Evolutionary conservation across 2,113 vertebrate genomes (phyloP).

Genomic region (Zosterops pallidus): DNA sequence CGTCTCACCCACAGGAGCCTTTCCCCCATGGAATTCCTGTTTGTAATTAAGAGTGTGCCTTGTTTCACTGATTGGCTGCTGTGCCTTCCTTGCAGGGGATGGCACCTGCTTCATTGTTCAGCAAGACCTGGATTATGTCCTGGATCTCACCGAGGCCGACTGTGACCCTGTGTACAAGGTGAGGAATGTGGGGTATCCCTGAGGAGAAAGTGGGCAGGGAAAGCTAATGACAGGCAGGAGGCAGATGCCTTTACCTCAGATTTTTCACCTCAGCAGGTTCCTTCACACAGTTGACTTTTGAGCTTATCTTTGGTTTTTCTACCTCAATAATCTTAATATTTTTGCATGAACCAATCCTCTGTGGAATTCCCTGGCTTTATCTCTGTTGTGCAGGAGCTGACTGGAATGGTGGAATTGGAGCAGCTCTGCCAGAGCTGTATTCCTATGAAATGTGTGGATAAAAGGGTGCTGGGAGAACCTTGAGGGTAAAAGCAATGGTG

Average conservation of each 20-base stretch:
- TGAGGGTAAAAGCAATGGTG: background rate
- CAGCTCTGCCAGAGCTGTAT: background rate
- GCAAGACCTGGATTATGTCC: slow-evolving; percentile 76
- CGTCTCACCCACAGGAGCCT: background rate
- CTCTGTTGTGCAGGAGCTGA: background rate
- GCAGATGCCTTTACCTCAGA: background rate
- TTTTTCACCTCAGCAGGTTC: background rate
- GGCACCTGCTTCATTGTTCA: slow-evolving; percentile 78
- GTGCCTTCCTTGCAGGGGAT: slow-evolving; percentile 65
- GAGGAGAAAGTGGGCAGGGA: background rate
- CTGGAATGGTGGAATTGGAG: background rate
- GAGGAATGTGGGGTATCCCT: fast-evolving
- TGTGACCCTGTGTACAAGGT: slow-evolving; percentile 81
- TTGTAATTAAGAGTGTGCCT: fast-evolving
- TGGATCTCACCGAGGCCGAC: slow-evolving; percentile 76
- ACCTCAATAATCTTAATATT: background rate
- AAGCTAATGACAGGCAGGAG: background rate
- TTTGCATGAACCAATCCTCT: background rate
- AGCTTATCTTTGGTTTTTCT: background rate
- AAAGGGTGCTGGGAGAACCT: background rate
- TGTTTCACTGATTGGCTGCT: background rate
- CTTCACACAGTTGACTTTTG: background rate
- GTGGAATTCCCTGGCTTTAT: fast-evolving
- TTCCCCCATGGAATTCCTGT: fast-evolving
- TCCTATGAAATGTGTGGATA: background rate